Evolutionary conservation across 2,888 invertebrate genomes (phyloP).

Genomic region (Epirrhoe alternata): DNA sequence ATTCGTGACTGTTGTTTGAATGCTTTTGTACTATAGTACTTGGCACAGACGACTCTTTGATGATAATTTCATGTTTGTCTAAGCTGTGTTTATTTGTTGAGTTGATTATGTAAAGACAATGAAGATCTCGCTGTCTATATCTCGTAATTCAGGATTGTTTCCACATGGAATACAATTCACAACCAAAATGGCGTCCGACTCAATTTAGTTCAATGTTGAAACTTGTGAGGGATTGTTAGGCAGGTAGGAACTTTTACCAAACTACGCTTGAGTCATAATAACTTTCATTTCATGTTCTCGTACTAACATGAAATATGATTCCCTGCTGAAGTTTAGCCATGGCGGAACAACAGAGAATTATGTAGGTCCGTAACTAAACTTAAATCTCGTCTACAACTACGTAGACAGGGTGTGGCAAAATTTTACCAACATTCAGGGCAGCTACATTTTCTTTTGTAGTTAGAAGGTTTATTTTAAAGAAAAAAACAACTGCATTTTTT

Average conservation of each 20-base stretch:
- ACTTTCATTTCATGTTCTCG: conserved; percentile 11
- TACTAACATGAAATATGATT: conserved; percentile 5
- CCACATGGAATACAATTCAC: conserved; percentile 4
- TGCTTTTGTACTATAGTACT: neutral
- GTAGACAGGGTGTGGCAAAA: too few relatives aligned
- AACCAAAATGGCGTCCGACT: neutral
- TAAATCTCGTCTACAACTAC: neutral
- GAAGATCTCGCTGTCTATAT: conserved; percentile 6
- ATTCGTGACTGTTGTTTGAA: neutral
- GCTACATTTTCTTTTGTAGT: too few relatives aligned
- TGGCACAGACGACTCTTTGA: conserved; percentile 20
- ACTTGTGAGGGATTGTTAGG: neutral
- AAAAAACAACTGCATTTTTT: too few relatives aligned
- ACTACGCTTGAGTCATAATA: neutral
- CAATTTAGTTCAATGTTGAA: neutral
- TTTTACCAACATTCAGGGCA: too few relatives aligned
- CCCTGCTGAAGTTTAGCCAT: conserved; percentile 10
- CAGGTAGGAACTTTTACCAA: conserved; percentile 1
- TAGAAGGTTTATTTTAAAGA: too few relatives aligned
- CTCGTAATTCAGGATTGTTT: conserved; percentile 13
- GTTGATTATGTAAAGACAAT: conserved; percentile 21
- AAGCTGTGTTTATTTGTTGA: conserved; percentile 19
- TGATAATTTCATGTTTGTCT: conserved; percentile 25
- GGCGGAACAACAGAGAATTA: conserved; percentile 7
- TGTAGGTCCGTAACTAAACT: neutral